Percentiles rank a stretch among this genome's conserved stretches.
phyloP scores from a whole-genome alignment of 2,797 vertebrate genomes.

The Coregonus sp. region DNA sequence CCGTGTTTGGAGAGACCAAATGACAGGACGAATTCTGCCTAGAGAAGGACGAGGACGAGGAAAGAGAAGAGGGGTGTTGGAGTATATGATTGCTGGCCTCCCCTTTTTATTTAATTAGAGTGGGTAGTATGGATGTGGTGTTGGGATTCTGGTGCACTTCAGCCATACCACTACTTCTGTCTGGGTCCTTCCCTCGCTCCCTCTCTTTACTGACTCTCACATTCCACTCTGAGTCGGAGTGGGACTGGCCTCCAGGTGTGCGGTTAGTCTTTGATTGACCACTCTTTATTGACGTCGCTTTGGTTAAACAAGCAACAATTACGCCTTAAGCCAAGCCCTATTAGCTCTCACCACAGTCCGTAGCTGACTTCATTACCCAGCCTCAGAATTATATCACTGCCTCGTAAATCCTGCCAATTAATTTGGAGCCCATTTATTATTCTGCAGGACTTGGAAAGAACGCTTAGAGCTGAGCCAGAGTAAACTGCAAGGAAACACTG shows the following conservation, averaged over 20 bases:
- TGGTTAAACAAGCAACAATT: slow-evolving; percentile 47
- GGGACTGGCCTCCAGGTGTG: slow-evolving; percentile 45
- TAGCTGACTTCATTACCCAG: slow-evolving; percentile 54
- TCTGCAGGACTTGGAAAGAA: slow-evolving; percentile 52
- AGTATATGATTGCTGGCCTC: slow-evolving; percentile 49
- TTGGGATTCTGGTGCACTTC: neutral
- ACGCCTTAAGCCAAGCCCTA: slow-evolving; percentile 47
- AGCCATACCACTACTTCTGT: neutral
- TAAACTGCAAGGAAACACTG: slow-evolving; percentile 48
- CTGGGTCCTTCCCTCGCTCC: neutral
- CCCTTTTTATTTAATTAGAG: slow-evolving; percentile 46
- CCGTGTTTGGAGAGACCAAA: slow-evolving; percentile 76
- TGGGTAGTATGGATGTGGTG: slow-evolving; percentile 29
- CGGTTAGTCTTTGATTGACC: slow-evolving; percentile 43
- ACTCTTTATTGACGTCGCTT: slow-evolving; percentile 48
- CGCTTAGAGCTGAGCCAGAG: slow-evolving; percentile 42
- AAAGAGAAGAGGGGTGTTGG: slow-evolving; percentile 29
- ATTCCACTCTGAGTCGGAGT: neutral
- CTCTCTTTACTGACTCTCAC: neutral
- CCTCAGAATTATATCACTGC: slow-evolving; percentile 56
- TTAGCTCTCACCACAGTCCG: slow-evolving; percentile 46
- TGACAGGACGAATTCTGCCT: slow-evolving; percentile 74
- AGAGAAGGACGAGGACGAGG: slow-evolving; percentile 32
- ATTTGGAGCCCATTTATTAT: slow-evolving; percentile 65
- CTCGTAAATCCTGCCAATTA: slow-evolving; percentile 64